Conservation (phyloP, 2,113 vertebrate species). For the Turdus rufiventris region DNA sequence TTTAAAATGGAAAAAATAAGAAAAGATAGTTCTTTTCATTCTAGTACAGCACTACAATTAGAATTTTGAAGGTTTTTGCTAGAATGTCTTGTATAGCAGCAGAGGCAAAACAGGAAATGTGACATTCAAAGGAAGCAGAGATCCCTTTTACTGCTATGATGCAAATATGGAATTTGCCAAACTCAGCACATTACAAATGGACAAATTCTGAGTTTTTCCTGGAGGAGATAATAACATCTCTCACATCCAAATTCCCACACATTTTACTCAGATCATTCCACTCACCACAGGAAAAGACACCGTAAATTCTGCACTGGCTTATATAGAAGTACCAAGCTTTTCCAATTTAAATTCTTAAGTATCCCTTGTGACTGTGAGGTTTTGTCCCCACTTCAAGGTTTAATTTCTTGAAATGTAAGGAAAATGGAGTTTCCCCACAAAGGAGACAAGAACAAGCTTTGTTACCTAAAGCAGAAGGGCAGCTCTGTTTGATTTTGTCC, state of each 20-base stretch:
- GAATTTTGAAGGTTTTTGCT: not conserved
- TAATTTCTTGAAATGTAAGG: not conserved
- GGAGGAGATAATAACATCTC: not conserved
- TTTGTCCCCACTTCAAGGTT: not conserved
- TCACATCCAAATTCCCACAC: not conserved
- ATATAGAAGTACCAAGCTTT: not conserved
- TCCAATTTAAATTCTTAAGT: not conserved
- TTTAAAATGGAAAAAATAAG: not conserved
- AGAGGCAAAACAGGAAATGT: not conserved
- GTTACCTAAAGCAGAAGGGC: not conserved
- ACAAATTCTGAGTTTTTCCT: not conserved
- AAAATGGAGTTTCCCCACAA: not conserved
- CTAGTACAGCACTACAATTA: not conserved
- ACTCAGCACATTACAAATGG: not conserved
- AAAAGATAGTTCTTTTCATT: not conserved
- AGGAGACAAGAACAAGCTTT: not conserved
- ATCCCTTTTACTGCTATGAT: not conserved
- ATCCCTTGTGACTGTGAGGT: not conserved
- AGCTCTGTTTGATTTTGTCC: not conserved
- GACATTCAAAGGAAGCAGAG: not conserved
- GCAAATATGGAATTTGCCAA: not conserved
- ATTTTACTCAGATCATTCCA: not conserved
- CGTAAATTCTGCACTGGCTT: not conserved
- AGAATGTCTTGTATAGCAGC: not conserved
- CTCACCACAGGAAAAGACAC: not conserved